Evolutionary conservation across 2,797 vertebrate genomes (phyloP), one percentile per base, ranked within the genome.

Genomic region (Sebastes hubbsi): DNA sequence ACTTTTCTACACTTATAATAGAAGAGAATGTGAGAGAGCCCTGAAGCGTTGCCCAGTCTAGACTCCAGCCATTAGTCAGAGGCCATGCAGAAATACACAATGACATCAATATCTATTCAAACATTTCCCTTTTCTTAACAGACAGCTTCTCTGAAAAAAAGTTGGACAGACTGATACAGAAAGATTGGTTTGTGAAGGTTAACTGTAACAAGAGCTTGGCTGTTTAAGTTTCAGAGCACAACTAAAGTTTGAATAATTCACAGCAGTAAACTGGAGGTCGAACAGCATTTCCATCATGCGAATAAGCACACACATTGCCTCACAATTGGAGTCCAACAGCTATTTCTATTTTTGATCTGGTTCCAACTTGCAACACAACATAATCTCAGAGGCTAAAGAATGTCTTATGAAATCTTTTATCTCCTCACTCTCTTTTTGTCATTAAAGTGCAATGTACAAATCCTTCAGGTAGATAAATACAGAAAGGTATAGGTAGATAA

Each of bases 191-290:
- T 75, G 67, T 68, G 55, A 74, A 60, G 22, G 72, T 46, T 49
- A 34, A 38, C 30, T 58, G 74, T 72, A 82, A 91, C 69, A 79
- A 34, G 46, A 85, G 38, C 52, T 25, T 14, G 27, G 46, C 58
- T 78, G 61, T 87, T 81, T 70, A 71, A 63, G 58, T 87, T 77
- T 83, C 65, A 73, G 36, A 46, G 58, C 4, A 58, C 20, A 58
- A 49, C 32, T 73, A 8, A 62, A 59, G 72, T 30, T 54, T 85
- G 25, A 83, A 87, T 75, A 81, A 85, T 81, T 86, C 34, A 87
- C 58, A 73, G 75, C 70, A 72, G 32, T 61, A 72, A 72, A 72
- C 29, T 20, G 25, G 24, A 72, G 46, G 27, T 24, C 7, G 25
- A 46, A 32, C 14, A 52, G 32, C 54, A 77, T 59, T 62, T 80